Percentiles rank a stretch among this genome's conserved stretches.
These are phyloP conservation scores for Ferdinandea cuprea DNA, from an alignment of 2,888 invertebrate species.

Conservation along the genomic window DNA sequence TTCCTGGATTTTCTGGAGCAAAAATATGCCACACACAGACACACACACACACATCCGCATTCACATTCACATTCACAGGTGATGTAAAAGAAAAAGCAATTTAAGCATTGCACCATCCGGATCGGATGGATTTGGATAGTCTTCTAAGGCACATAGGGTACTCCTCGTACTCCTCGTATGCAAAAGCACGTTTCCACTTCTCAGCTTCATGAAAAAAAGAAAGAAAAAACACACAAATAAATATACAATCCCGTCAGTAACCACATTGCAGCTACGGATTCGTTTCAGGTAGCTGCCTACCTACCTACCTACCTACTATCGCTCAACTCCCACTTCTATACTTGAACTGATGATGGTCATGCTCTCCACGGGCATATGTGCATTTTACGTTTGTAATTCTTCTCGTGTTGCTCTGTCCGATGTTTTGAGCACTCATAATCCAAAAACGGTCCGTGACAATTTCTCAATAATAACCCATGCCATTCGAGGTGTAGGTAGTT, in stretches of 20 bases:
- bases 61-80: background rate
- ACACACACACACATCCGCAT: no score
- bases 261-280: conserved; percentile 49
- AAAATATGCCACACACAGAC: conserved; percentile 38
- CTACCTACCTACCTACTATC: background rate
- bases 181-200: conserved; percentile 56
- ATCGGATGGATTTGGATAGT: conserved; percentile 21
- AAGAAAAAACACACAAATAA: conserved; percentile 3
- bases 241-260: conserved; percentile 50
- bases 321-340: conserved; percentile 32
- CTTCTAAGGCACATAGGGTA: conserved; percentile 2
- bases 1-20: conserved; percentile 7
- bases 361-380: conserved; percentile 9
- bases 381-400: conserved; percentile 61
- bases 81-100: conserved; percentile 25
- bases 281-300: conserved; percentile 33
- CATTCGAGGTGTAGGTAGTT: conserved; percentile 5
- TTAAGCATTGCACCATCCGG: conserved; percentile 44
- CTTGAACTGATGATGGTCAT: conserved; percentile 27
- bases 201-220: conserved; percentile 16
- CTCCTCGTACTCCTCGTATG: conserved; percentile 40
- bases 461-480: conserved; percentile 50
- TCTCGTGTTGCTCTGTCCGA: conserved; percentile 24
- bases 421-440: conserved; percentile 57
- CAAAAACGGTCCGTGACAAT: conserved; percentile 63